Evolutionary conservation across 2,113 vertebrate genomes (phyloP).

Genomic region (Puffinus mauretanicus): DNA sequence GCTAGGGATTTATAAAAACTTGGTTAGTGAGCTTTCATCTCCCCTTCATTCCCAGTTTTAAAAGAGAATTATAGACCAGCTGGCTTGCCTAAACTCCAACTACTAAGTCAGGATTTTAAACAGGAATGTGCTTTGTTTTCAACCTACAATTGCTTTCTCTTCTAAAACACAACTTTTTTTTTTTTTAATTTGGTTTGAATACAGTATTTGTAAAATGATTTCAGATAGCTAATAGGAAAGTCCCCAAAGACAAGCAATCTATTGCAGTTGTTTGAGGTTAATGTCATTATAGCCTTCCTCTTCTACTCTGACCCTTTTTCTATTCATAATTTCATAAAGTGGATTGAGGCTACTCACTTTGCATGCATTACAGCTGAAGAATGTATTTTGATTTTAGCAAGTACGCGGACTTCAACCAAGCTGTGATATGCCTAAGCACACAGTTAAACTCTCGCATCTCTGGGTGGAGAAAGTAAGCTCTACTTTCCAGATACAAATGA

Average conservation of each 20-base stretch:
- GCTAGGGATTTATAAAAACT: not conserved
- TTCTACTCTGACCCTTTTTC: not conserved
- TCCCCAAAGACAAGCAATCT: not conserved
- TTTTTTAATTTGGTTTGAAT: not conserved
- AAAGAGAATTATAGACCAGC: not conserved
- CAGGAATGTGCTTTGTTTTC: not conserved
- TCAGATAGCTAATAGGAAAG: not conserved
- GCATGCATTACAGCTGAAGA: not conserved
- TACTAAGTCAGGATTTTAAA: not conserved
- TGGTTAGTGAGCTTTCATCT: not conserved
- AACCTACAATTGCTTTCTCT: not conserved
- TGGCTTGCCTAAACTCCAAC: not conserved
- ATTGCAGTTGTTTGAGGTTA: not conserved
- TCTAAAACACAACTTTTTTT: not conserved
- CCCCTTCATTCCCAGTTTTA: not conserved
- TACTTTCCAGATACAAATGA: not conserved
- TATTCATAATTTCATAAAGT: not conserved
- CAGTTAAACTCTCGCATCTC: not conserved
- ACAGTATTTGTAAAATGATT: not conserved
- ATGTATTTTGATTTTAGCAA: not conserved
- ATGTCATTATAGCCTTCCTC: not conserved
- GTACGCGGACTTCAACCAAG: not conserved
- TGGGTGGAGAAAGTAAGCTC: not conserved
- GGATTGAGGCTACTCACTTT: not conserved
- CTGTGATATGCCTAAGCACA: not conserved